Evolutionary conservation across 2,113 vertebrate species (phyloP).

Genomic region (Cochlearius cochlearius): DNA sequence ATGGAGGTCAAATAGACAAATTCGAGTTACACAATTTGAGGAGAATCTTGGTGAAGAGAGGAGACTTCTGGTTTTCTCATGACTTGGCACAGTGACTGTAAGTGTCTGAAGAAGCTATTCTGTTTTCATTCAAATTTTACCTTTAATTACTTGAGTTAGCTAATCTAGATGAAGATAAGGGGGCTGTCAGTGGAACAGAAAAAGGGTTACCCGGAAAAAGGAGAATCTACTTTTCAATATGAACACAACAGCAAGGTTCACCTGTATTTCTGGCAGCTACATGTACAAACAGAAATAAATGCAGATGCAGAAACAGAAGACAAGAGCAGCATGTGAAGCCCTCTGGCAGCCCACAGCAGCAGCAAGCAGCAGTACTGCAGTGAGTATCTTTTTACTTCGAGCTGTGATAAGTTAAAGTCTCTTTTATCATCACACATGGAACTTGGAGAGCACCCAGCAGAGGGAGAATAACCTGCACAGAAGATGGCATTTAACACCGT

Average conservation of each 20-base stretch:
- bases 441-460: background rate
- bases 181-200: background rate
- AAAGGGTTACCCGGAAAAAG: background rate
- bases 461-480: background rate
- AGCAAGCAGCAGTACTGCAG: background rate
- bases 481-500: background rate
- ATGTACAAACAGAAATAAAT: background rate
- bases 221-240: background rate
- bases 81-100: background rate
- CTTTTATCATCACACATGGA: background rate
- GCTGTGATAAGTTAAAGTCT: background rate
- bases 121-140: background rate
- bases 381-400: background rate
- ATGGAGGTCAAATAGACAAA: background rate
- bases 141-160: background rate
- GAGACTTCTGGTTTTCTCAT: background rate
- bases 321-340: background rate
- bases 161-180: background rate
- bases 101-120: background rate
- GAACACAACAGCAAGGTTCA: background rate
- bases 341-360: background rate
- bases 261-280: background rate
- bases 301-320: background rate
- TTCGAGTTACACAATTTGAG: background rate
- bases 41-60: background rate